Conservation (phyloP, 2,888 invertebrate species). For the Hemaris fuciformis region DNA sequence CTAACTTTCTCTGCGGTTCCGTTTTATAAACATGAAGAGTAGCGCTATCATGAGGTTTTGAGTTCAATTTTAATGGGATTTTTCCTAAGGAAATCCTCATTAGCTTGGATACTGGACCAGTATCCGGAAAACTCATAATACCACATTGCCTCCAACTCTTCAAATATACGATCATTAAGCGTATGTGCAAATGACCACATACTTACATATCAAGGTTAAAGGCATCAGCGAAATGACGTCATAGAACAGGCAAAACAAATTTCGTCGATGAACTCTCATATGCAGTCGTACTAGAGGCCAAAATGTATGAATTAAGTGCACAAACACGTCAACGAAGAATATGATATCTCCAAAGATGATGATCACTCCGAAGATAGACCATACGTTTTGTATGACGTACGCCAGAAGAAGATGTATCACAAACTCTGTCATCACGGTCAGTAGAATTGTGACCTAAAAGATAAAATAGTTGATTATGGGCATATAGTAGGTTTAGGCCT, state of each 20-base stretch:
- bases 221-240: constrained; percentile 55
- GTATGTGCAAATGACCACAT: no score
- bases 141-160: no score
- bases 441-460: constrained; percentile 50
- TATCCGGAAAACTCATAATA: no score
- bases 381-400: constrained; percentile 39
- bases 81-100: no score
- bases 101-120: no score
- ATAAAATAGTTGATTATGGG: no score
- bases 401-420: constrained; percentile 48
- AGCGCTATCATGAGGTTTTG: no score
- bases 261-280: constrained; percentile 54
- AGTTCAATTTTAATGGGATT: no score
- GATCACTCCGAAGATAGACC: constrained; percentile 34
- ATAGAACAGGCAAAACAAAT: constrained; percentile 37
- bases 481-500: no score
- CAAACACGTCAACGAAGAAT: constrained; percentile 46
- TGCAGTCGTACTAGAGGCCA: constrained; percentile 61
- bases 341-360: constrained; percentile 43
- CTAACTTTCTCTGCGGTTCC: no score
- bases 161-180: no score
- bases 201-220: constrained; percentile 50
- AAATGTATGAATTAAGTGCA: constrained; percentile 51
- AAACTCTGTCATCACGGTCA: constrained; percentile 50
- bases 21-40: no score